A percentile compares a stretch with the other conserved stretches of the same genome.
Evolutionary conservation across 2,888 invertebrate species (phyloP).

Genomic region (Unio delphinus): DNA sequence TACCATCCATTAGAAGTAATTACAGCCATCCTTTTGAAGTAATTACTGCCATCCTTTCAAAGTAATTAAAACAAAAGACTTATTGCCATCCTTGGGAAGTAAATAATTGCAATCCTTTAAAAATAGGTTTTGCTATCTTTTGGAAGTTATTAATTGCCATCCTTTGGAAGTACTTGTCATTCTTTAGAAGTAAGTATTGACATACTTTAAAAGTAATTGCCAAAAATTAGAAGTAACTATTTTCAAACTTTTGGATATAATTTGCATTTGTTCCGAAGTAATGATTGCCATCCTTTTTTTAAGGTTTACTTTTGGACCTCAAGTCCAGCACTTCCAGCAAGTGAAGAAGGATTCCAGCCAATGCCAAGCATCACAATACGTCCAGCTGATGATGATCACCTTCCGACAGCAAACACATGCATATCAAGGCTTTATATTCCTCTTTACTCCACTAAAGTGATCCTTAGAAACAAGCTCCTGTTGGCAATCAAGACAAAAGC

Average conservation of each 20-base stretch:
- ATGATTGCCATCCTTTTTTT: slow-evolving; percentile 6
- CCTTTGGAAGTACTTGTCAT: no score
- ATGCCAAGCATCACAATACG: slow-evolving; percentile 98
- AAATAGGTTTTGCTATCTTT: no score
- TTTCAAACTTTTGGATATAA: no score
- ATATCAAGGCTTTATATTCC: slow-evolving; percentile 99
- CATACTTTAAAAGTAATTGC: no score
- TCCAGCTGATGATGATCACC: slow-evolving; percentile 96
- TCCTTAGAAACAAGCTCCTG: slow-evolving; percentile 93
- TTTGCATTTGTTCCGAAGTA: neutral
- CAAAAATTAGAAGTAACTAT: no score
- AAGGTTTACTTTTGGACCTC: slow-evolving; percentile 99
- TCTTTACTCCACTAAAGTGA: slow-evolving; percentile 85
- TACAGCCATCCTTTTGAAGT: neutral
- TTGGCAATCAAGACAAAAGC: slow-evolving; percentile 99
- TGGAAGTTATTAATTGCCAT: no score
- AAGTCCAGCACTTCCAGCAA: slow-evolving; percentile 97
- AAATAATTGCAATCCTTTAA: no score
- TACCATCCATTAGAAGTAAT: no score
- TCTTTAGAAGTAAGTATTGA: no score
- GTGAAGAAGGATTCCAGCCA: slow-evolving; percentile 99
- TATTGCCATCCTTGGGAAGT: no score
- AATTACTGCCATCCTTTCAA: neutral
- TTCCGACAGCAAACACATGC: slow-evolving; percentile 99
- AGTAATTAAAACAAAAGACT: no score